Conservation (phyloP, 2,113 vertebrate genomes). For the Elephas maximus region DNA sequence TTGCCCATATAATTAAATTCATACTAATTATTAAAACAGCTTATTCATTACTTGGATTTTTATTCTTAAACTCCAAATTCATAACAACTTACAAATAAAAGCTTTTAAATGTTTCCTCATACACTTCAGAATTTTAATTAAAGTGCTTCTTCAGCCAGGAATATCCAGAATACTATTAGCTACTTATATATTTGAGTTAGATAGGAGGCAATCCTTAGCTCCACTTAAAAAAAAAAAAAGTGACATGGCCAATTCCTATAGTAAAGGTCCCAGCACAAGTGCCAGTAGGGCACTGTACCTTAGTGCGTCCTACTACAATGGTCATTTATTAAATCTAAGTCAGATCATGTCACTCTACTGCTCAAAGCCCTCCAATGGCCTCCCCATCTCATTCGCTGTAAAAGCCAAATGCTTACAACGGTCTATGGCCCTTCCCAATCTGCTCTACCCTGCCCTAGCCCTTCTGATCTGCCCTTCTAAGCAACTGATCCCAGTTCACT, state of each 20-base stretch:
- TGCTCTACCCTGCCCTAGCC: not conserved
- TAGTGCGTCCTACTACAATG: not conserved
- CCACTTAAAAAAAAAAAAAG: not conserved
- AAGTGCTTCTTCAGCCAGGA: not conserved
- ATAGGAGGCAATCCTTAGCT: not conserved
- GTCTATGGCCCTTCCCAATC: not conserved
- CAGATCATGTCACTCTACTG: not conserved
- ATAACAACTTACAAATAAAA: conserved; percentile 25
- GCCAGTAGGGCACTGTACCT: not conserved
- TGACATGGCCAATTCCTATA: not conserved
- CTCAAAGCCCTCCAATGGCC: not conserved
- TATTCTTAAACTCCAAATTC: conserved; percentile 47
- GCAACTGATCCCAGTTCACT: not conserved
- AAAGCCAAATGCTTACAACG: not conserved
- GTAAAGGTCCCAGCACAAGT: not conserved
- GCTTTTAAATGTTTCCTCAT: conserved; percentile 1
- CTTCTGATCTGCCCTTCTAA: not conserved
- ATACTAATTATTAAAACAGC: not conserved
- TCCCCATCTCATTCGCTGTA: not conserved
- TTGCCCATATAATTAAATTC: not conserved
- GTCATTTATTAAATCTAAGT: not conserved
- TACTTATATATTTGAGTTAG: conserved; percentile 25
- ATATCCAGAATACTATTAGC: not conserved
- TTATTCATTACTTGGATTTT: not conserved
- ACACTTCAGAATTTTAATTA: conserved; percentile 31